Conservation (phyloP, 2,888 invertebrate species). For the Philereme vetulata region DNA sequence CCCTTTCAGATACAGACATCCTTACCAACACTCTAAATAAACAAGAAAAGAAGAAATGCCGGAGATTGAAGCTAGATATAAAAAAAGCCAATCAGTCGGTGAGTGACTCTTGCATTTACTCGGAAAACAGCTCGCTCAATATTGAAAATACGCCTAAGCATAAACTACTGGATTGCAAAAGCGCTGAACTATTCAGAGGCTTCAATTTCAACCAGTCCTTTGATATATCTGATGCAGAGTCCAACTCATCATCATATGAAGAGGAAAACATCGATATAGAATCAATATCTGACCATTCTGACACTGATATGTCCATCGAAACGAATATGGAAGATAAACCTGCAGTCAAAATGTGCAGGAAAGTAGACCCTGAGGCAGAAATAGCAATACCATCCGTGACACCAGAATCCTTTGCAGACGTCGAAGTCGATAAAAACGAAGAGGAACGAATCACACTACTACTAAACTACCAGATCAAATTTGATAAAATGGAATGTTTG, state of each 20-base stretch:
- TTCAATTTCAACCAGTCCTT: constrained; percentile 70
- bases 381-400: constrained; percentile 54
- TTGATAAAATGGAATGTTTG: constrained; percentile 64
- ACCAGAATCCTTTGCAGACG: constrained; percentile 70
- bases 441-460: constrained; percentile 62
- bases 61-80: constrained; percentile 67
- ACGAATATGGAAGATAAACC: constrained; percentile 45
- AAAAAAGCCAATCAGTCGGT: constrained; percentile 65
- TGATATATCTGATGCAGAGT: constrained; percentile 62
- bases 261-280: constrained; percentile 62
- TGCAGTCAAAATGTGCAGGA: constrained; percentile 68
- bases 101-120: constrained; percentile 48
- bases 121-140: constrained; percentile 42
- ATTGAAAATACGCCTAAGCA: constrained; percentile 75
- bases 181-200: constrained; percentile 62
- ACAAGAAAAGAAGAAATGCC: constrained; percentile 50
- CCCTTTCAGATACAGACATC: constrained; percentile 70
- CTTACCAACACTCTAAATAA: constrained; percentile 44
- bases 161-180: constrained; percentile 59
- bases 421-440: constrained; percentile 69
- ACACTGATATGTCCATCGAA: constrained; percentile 56
- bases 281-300: constrained; percentile 66
- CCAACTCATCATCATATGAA: constrained; percentile 53
- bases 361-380: constrained; percentile 50
- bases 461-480: constrained; percentile 61